phyloP scores from a whole-genome alignment of 2,113 vertebrate species.

The Tychaedon coryphoeus region DNA sequence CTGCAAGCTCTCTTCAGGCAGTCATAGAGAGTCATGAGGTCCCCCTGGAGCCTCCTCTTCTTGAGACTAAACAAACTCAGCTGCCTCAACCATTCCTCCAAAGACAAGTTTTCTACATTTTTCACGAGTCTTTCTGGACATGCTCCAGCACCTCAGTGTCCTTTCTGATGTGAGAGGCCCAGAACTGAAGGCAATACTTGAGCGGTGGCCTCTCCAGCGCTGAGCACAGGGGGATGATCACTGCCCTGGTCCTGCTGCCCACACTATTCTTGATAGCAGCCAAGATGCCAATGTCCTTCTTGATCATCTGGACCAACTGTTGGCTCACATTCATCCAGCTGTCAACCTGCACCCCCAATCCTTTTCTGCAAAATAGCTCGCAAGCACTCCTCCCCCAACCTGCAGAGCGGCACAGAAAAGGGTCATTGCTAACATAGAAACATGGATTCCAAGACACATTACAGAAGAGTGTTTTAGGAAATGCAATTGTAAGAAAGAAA shows the following conservation, averaged over 20 bases:
- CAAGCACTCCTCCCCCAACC: not conserved
- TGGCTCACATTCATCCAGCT: not conserved
- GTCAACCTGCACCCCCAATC: not conserved
- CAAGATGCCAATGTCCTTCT: not conserved
- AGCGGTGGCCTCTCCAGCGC: not conserved
- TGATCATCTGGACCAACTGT: not conserved
- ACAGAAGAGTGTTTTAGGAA: not conserved
- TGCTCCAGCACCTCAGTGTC: accelerated
- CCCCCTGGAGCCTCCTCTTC: not conserved
- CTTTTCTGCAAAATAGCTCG: not conserved
- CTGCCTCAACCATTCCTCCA: not conserved
- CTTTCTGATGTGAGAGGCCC: not conserved
- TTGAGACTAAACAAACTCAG: not conserved
- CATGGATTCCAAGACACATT: not conserved
- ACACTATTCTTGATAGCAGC: not conserved
- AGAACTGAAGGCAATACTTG: not conserved
- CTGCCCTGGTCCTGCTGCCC: not conserved
- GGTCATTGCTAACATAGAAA: not conserved
- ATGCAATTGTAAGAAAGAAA: not conserved
- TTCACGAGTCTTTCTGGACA: not conserved
- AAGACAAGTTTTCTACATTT: not conserved
- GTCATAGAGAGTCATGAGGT: not conserved
- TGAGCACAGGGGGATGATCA: accelerated
- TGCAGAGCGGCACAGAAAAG: not conserved
- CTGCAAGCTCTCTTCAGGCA: not conserved